phyloP scores from a whole-genome alignment of 2,797 vertebrate species.

The Cottoperca gobio region DNA sequence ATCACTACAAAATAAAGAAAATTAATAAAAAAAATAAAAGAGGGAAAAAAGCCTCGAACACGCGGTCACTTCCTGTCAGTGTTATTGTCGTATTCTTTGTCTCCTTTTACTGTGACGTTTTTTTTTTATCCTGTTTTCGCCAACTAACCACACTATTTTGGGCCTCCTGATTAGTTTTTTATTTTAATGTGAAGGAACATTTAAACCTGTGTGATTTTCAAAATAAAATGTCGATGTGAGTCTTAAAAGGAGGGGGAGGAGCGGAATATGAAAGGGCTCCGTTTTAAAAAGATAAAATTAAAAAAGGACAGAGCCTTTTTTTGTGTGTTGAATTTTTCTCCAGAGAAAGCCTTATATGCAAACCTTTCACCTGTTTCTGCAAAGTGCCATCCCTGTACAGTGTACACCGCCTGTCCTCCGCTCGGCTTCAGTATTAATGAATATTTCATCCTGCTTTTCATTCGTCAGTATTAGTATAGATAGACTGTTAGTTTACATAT shows the following conservation, averaged over 20 bases:
- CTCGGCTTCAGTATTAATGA: constrained; percentile 95
- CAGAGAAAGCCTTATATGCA: constrained; percentile 98
- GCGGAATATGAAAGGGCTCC: constrained; percentile 88
- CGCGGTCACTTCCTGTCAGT: constrained; percentile 88
- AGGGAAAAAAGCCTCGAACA: constrained; percentile 70
- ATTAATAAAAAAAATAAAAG: constrained; percentile 44
- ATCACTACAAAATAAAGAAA: constrained; percentile 95
- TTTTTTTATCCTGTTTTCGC: constrained; percentile 85
- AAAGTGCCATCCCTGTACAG: constrained; percentile 99
- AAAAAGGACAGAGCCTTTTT: constrained; percentile 88
- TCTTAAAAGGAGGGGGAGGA: constrained; percentile 70
- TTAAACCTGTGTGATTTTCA: constrained; percentile 94
- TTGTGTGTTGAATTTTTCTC: constrained; percentile 86
- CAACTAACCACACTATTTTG: constrained; percentile 94
- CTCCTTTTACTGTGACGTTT: constrained; percentile 89
- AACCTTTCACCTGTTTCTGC: constrained; percentile 98
- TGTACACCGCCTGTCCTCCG: constrained; percentile 76
- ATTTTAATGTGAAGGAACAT: constrained; percentile 89
- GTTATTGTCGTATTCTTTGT: constrained; percentile 87
- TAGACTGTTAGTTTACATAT: constrained; percentile 97
- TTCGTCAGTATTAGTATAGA: constrained; percentile 95
- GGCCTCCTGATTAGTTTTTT: constrained; percentile 90
- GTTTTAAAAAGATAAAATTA: constrained; percentile 41
- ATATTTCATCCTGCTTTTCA: constrained; percentile 94
- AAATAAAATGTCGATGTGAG: constrained; percentile 83